Evolutionary conservation across 2,888 invertebrate species (phyloP).

Genomic region (Drosophila barbarae): DNA sequence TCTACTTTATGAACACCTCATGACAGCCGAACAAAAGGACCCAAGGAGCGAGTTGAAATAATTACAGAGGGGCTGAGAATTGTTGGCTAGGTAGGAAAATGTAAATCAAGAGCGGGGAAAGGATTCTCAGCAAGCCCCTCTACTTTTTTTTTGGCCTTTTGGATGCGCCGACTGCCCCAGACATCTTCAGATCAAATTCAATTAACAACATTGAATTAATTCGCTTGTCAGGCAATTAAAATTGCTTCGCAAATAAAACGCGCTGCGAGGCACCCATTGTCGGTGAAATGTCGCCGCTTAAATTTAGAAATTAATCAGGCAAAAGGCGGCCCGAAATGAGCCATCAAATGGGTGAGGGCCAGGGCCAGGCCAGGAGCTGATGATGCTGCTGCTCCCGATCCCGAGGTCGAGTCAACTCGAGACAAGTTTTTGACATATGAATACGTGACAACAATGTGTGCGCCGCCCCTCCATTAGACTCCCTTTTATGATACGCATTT

Average conservation of each 20-base stretch:
- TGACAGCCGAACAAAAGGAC: slow-evolving; percentile 72
- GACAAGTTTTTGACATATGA: slow-evolving; percentile 40
- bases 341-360: slow-evolving; percentile 50
- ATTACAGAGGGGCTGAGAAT: slow-evolving; percentile 12
- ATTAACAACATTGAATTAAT: slow-evolving; percentile 79
- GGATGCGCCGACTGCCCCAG: slow-evolving; percentile 54
- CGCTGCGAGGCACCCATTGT: slow-evolving; percentile 19
- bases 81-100: slow-evolving; percentile 54
- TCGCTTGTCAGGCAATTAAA: slow-evolving; percentile 79
- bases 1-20: slow-evolving; percentile 69
- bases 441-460: slow-evolving; percentile 39
- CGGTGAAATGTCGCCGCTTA: slow-evolving; percentile 67
- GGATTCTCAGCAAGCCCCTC: slow-evolving; percentile 39
- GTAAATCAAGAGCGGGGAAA: slow-evolving; percentile 54
- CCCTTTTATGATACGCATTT: slow-evolving; percentile 50
- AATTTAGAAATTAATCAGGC: slow-evolving; percentile 73
- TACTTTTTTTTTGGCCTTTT: slow-evolving; percentile 42
- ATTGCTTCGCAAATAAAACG: slow-evolving; percentile 57
- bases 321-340: slow-evolving; percentile 67
- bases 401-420: slow-evolving; percentile 21
- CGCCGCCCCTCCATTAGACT: not conserved
- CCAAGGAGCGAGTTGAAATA: slow-evolving; percentile 23
- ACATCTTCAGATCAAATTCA: slow-evolving; percentile 76
- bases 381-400: slow-evolving; percentile 46
- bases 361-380: slow-evolving; percentile 35